Evolutionary conservation across 2,888 invertebrate species (phyloP).

Genomic region (Tetragonisca angustula): DNA sequence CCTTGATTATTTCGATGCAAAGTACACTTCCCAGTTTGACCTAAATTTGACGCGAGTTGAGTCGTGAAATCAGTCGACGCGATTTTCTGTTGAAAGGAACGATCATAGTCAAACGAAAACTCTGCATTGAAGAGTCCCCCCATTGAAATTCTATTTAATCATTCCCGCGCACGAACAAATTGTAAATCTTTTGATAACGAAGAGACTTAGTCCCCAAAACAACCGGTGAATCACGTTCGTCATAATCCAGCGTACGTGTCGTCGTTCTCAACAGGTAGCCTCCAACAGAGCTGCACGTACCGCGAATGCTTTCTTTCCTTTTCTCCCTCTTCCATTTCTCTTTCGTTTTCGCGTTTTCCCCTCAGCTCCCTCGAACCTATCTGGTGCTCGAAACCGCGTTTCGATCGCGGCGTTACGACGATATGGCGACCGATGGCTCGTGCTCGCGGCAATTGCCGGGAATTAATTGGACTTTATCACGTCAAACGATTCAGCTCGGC

Average conservation of each 20-base stretch:
- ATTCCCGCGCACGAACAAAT: background rate
- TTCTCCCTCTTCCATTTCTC: background rate
- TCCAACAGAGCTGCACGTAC: constrained; percentile 1
- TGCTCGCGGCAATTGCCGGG: constrained; percentile 57
- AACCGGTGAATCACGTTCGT: constrained; percentile 10
- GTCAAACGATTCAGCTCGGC: constrained; percentile 71
- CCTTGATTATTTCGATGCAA: no score
- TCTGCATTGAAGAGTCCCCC: no score
- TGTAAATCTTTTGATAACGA: background rate
- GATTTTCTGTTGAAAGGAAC: background rate
- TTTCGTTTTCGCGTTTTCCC: no score
- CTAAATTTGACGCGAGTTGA: no score
- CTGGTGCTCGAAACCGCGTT: constrained; percentile 21
- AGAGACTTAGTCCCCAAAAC: background rate
- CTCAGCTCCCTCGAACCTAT: background rate
- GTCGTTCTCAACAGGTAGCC: constrained; percentile 25
- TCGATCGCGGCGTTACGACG: constrained; percentile 52
- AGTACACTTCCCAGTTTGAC: no score
- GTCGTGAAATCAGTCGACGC: background rate
- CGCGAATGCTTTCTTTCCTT: no score
- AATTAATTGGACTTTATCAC: constrained; percentile 75
- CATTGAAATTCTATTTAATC: background rate
- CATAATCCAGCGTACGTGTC: constrained; percentile 11
- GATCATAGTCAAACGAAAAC: background rate
- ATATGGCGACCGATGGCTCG: constrained; percentile 43